Evolutionary conservation across 2,797 vertebrate species (phyloP).

Genomic region (Lepidocolaptes lacrymiger): DNA sequence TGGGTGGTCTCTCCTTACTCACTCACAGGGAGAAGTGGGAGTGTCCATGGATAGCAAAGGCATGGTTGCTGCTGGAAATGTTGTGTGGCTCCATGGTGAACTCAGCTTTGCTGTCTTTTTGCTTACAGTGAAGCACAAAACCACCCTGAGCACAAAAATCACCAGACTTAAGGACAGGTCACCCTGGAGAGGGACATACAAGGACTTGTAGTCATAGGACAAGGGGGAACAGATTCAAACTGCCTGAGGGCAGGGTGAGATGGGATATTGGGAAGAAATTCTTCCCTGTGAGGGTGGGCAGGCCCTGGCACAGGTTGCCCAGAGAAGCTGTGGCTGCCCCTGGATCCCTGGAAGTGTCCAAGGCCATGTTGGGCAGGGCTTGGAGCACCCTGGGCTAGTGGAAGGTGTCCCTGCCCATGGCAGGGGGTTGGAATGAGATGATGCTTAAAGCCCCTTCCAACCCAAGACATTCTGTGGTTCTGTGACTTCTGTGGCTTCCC

Average conservation of each 20-base stretch:
- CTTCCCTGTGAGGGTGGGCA: rapidly evolving
- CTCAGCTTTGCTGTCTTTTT: not conserved
- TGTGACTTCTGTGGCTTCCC: not conserved
- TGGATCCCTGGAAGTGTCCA: not conserved
- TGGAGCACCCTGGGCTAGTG: rapidly evolving
- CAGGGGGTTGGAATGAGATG: not conserved
- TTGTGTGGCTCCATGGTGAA: rapidly evolving
- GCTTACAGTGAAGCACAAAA: not conserved
- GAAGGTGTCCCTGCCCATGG: rapidly evolving
- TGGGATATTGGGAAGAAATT: not conserved
- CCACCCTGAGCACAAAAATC: not conserved
- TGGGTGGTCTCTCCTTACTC: slow-evolving; percentile 28
- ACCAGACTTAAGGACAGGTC: not conserved
- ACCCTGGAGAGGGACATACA: not conserved
- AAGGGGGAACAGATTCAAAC: not conserved
- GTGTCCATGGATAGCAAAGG: not conserved
- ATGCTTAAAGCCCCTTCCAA: not conserved
- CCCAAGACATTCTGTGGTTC: not conserved
- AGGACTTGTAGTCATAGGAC: not conserved
- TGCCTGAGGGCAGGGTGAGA: too few relatives aligned
- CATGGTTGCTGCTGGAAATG: not conserved
- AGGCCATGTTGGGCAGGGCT: rapidly evolving
- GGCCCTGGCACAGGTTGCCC: not conserved
- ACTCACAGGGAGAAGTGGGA: not conserved
- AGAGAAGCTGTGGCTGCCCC: not conserved